Evolutionary conservation across 92 coral and sea anemone genomes (phyloP).

Genomic region (Epizoanthus rinbou): DNA sequence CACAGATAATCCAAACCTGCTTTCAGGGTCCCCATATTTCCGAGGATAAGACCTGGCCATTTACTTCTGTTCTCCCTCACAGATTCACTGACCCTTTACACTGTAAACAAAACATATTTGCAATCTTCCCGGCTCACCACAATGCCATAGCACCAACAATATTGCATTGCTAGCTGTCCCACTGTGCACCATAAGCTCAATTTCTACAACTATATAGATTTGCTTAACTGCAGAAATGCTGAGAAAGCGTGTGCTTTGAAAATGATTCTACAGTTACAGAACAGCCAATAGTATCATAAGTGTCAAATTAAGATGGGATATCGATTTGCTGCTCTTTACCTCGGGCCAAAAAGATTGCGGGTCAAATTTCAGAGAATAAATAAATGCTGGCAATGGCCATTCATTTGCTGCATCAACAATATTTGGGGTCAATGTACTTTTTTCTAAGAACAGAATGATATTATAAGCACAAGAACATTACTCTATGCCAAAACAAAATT

Average conservation of each 20-base stretch:
- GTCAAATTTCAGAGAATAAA: constrained; percentile 38
- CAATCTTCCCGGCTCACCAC: neutral
- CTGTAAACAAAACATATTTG: constrained; percentile 16
- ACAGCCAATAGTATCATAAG: constrained; percentile 29
- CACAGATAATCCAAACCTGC: constrained; percentile 43
- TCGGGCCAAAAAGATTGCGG: constrained; percentile 15
- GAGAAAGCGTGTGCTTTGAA: constrained; percentile 8
- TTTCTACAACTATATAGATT: neutral
- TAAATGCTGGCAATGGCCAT: neutral
- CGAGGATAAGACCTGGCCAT: neutral
- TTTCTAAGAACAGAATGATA: neutral
- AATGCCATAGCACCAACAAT: neutral
- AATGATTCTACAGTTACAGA: constrained; percentile 1
- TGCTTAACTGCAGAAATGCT: neutral
- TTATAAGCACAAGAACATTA: neutral
- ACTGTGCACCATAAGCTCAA: neutral
- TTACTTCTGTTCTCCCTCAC: neutral
- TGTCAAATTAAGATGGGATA: constrained; percentile 2
- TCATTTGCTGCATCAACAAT: constrained; percentile 4
- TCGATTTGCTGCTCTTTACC: constrained; percentile 33
- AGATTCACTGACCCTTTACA: constrained; percentile 4
- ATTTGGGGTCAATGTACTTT: constrained; percentile 9
- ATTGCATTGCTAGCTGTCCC: neutral
- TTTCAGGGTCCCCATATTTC: constrained; percentile 35
- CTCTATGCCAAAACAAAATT: neutral